Base-by-base conservation (phyloP, 1,140 invertebrate genomes). In the Euwallacea fornicatus region DNA sequence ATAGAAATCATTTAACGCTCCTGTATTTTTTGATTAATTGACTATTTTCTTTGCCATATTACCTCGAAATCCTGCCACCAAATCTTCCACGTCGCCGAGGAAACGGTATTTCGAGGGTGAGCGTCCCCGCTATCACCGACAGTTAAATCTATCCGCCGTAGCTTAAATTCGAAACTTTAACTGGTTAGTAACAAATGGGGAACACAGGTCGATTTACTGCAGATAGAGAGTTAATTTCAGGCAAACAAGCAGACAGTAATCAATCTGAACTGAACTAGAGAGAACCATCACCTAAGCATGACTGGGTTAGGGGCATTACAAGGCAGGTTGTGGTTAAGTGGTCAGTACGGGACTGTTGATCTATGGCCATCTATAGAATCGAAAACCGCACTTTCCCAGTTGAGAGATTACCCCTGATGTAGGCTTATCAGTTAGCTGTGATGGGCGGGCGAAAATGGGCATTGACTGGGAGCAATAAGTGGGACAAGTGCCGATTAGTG, bases 1-100 rank as follows among this genome's bases (percentile, higher is more conserved):
- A 50, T 50, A 6, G 54, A 56, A 56, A 13, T 56, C 11, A 56
- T 13, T 16, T 13, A 16, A 21, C 11, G 8, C 4, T 56, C 11
- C 11, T 56, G 15, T 56, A 13, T 56, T 56, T 56, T 56, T 56
- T 56, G 54, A 56, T 56, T 56, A 56, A 50, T 50, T 11, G 46
- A 10, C 13, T 50, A 13, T 50, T 50, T 50, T 50, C 46, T 13
- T 50, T 33, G 21, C 21, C 4, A 4, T 33, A 33, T 33, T 33
- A 33, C 21, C 21, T 33, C 21, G 21, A 33, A 33, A 33, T 33
- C 21, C 21, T 4, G 21, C 21, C 4, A 33, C 1, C 21, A 33
- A 33, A 33, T 33, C 21, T 33, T 33, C 21, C 21, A 4, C 21
- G 4, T 4, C 1, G 4, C 21, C 4, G 21, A 33, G 1, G 4